Percentiles rank a stretch among this genome's conserved stretches.
These are phyloP conservation scores for Botrylloides violaceus DNA, from an alignment of 23 tunicate genomes.

Conservation along the genomic window DNA sequence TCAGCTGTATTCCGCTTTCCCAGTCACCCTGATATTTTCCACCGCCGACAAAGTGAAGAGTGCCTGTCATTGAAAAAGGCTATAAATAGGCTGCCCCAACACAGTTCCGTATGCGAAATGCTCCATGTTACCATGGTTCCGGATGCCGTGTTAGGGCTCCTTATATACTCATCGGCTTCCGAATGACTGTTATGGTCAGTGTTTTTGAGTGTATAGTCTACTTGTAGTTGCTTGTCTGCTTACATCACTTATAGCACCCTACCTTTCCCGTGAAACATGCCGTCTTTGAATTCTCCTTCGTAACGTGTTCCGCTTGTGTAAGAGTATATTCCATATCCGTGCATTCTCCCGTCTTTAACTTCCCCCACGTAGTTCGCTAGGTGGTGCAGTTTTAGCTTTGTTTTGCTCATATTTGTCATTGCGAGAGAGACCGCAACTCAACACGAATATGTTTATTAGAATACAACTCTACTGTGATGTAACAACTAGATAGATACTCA, in stretches of 20 bases:
- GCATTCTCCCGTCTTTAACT: constrained; percentile 45
- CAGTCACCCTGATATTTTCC: constrained; percentile 30
- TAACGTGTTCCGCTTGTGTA: constrained; percentile 48
- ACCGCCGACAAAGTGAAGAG: constrained; percentile 38
- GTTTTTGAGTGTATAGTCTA: too few relatives aligned
- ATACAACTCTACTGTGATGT: too few relatives aligned
- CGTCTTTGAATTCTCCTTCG: constrained; percentile 59
- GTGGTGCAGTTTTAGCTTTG: constrained; percentile 29
- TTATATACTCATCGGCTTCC: too few relatives aligned
- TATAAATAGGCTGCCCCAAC: too few relatives aligned
- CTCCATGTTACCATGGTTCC: too few relatives aligned
- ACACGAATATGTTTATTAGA: too few relatives aligned
- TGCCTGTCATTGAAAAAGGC: constrained; percentile 20
- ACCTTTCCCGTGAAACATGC: constrained; percentile 65
- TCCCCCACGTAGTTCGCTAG: constrained; percentile 44
- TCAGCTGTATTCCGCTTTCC: constrained; percentile 27
- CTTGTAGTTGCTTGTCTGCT: too few relatives aligned
- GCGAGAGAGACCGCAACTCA: background rate
- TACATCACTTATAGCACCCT: too few relatives aligned
- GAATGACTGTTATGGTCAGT: too few relatives aligned
- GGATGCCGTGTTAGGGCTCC: too few relatives aligned
- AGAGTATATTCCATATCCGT: constrained; percentile 44
- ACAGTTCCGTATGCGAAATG: too few relatives aligned
- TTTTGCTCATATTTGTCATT: background rate
- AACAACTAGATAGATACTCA: too few relatives aligned